phyloP scores from a whole-genome alignment of 2,888 invertebrate species.

The Conchocele bisecta region DNA sequence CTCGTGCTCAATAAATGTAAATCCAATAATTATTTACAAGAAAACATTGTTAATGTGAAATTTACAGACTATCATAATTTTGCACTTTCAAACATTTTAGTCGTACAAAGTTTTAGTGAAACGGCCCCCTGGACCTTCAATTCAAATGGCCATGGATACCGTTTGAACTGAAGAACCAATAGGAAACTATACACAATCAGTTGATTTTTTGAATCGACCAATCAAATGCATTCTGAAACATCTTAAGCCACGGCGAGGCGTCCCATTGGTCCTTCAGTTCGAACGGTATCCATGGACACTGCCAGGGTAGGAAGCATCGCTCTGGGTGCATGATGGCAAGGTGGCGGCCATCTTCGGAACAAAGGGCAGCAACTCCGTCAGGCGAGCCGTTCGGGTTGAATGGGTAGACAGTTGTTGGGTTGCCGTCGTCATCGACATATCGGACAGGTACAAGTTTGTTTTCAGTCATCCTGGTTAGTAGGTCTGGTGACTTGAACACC shows the following conservation, averaged over 20 bases:
- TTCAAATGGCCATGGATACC: no score
- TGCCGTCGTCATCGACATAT: conserved; percentile 92
- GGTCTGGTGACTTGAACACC: conserved; percentile 83
- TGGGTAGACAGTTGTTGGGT: conserved; percentile 88
- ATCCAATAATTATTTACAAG: no score
- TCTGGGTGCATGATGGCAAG: conserved; percentile 99
- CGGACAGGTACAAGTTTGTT: conserved; percentile 89
- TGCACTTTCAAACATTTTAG: no score
- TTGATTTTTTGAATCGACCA: conserved; percentile 77
- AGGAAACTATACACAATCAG: no score
- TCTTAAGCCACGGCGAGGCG: conserved; percentile 93
- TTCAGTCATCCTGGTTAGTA: conserved; percentile 75
- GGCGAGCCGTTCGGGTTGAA: conserved; percentile 89
- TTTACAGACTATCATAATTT: no score
- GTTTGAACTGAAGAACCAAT: no score
- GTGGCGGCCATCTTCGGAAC: conserved; percentile 95
- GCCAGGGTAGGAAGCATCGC: conserved; percentile 94
- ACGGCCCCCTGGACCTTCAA: no score
- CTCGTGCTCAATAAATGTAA: no score
- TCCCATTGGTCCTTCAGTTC: conserved; percentile 78
- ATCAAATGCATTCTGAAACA: conserved; percentile 92
- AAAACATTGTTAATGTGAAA: no score
- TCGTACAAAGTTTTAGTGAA: no score
- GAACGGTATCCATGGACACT: conserved; percentile 86
- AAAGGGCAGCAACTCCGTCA: conserved; percentile 94